Conservation (phyloP, 2,888 invertebrate genomes). For the Sabatieria punctata region DNA sequence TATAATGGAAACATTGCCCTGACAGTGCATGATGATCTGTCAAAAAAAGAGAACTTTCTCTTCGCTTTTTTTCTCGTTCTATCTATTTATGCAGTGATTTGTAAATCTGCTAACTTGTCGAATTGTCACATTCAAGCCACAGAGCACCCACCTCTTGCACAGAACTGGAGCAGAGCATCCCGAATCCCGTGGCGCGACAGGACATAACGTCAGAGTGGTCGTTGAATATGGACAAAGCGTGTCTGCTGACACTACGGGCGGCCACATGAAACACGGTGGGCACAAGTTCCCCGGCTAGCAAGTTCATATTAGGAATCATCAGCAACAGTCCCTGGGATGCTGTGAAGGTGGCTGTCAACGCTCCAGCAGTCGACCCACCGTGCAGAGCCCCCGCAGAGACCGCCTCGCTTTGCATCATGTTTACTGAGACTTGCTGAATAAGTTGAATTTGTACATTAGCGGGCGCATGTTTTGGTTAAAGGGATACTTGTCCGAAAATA, state of each 20-base stretch:
- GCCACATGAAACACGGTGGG: constrained; percentile 16
- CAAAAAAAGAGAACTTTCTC: no score
- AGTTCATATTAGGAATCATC: constrained; percentile 18
- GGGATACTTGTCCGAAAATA: not conserved
- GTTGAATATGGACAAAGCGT: constrained; percentile 17
- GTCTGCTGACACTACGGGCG: constrained; percentile 15
- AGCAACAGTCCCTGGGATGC: constrained; percentile 1
- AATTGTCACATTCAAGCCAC: no score
- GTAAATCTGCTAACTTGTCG: no score
- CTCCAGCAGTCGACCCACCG: not conserved
- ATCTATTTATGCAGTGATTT: no score
- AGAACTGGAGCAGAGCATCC: constrained; percentile 14
- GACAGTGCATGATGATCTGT: no score
- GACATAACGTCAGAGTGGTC: constrained; percentile 18
- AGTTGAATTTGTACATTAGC: no score
- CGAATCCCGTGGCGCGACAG: constrained; percentile 14
- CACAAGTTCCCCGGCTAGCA: constrained; percentile 15
- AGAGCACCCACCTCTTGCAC: constrained; percentile 16
- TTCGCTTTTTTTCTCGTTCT: no score
- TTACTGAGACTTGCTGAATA: not conserved
- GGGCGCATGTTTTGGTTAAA: no score
- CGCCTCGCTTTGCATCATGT: constrained; percentile 2
- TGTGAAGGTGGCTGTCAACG: constrained; percentile 1
- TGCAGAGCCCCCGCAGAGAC: not conserved
- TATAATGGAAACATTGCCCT: no score